These are phyloP conservation scores for Recurvirostra avosetta DNA, from an alignment of 2,113 vertebrate genomes.

Conservation along the genomic window DNA sequence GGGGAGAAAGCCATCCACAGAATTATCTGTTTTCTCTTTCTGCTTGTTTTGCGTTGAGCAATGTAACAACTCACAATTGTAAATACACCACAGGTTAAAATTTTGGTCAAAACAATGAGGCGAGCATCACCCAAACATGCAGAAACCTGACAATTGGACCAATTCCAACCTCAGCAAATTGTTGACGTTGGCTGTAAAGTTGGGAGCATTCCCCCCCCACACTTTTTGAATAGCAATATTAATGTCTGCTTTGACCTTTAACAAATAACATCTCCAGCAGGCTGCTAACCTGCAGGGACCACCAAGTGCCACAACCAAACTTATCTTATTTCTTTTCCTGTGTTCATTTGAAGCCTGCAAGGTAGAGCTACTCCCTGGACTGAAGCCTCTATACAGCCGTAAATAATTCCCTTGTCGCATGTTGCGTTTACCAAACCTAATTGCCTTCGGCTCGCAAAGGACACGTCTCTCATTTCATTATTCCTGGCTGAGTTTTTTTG, in stretches of 20 bases:
- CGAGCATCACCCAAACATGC: background rate
- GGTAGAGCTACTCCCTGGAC: background rate
- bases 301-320: background rate
- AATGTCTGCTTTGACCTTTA: background rate
- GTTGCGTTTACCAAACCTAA: background rate
- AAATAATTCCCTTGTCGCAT: background rate
- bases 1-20: background rate
- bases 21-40: background rate
- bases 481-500: background rate
- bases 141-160: accelerated
- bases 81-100: background rate
- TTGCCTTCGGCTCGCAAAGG: background rate
- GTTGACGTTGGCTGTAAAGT: background rate
- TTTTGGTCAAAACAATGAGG: background rate
- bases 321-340: background rate
- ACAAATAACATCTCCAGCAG: background rate
- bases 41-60: background rate
- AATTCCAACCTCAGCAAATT: background rate
- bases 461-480: background rate
- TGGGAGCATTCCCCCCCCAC: background rate
- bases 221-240: background rate
- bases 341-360: background rate
- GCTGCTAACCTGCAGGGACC: background rate
- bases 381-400: background rate
- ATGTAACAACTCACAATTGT: background rate